Base-by-base conservation (phyloP, 2,888 invertebrate genomes). In the Pelosia muscerda region DNA sequence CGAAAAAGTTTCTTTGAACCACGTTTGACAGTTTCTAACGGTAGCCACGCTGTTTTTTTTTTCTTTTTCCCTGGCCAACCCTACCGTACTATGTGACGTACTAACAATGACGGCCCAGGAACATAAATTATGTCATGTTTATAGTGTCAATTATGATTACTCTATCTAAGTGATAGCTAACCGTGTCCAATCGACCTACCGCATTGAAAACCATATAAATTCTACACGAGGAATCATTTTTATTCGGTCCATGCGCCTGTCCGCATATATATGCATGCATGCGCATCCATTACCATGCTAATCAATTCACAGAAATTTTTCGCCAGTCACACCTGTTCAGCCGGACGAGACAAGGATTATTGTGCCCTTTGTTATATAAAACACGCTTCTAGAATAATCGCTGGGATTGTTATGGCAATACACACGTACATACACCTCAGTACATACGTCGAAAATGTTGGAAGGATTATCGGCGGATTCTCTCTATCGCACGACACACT, bases 251-350 rank as follows among this genome's bases (percentile, higher is more conserved):
- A 76, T 76, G 74, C 69, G 65, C 78, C 88, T 86, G 82, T 86
- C 83, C 67, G 79, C 80, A 72, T 84, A 84, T 87, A 83, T 88
- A 88, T 88, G 88, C 88, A 80, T 74, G 79, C 75, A 69, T 66
- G 81, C 78, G 75, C 70, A 66, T 79, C 80, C 71, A 92, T 92
- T 92, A 90, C 81, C 83, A 92, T 89, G 86, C 85, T 87, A 88
- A 93, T 86, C 81, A 87, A 81, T 94, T 91, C 92, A 63, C 74
- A 80, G 93, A 93, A 81, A 92, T 79, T 83, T 90, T 90, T 92
- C 72, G 73, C 76, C 68, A 63, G 53, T 19, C 67, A 71, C 81
- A 81, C 76, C 81, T 81, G 80, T 77, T 65, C 59, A 8, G n/a
- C 19, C 49, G 49, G 19, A 49, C 49, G 31, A 68, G 55, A 59